Conservation (phyloP, 2,888 invertebrate species). For the Trachelus tabidus region DNA sequence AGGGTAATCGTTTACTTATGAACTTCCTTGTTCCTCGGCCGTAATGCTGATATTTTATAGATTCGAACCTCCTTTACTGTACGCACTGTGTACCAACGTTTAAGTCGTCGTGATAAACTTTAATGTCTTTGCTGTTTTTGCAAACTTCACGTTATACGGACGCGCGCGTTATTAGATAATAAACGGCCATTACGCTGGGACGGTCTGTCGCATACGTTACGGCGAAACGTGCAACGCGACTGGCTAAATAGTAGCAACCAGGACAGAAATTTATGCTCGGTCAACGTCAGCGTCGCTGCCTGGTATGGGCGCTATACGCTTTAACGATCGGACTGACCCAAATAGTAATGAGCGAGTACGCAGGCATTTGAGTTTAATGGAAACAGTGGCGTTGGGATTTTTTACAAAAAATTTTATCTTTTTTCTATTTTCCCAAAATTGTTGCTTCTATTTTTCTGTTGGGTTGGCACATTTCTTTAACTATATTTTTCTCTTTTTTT, state of each 20-base stretch:
- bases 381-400: background rate
- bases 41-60: background rate
- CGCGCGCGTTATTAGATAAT: background rate
- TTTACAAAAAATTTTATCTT: background rate
- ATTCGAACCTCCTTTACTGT: background rate
- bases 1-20: background rate
- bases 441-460: background rate
- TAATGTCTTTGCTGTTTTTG: background rate
- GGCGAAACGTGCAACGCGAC: background rate
- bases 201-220: background rate
- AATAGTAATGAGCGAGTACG: conserved; percentile 12
- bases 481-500: background rate
- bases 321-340: conserved; percentile 43
- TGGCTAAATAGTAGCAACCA: background rate
- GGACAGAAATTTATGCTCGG: conserved; percentile 36
- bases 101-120: background rate
- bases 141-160: background rate
- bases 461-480: background rate
- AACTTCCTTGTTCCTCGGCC: background rate
- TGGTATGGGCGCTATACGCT: conserved; percentile 23
- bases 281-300: conserved; percentile 16
- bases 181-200: background rate
- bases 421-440: background rate
- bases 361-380: background rate
- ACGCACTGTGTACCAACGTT: background rate